Evolutionary conservation across 2,113 vertebrate species (phyloP), one percentile per base, ranked within the genome.

Genomic region (Cynocephalus volans): DNA sequence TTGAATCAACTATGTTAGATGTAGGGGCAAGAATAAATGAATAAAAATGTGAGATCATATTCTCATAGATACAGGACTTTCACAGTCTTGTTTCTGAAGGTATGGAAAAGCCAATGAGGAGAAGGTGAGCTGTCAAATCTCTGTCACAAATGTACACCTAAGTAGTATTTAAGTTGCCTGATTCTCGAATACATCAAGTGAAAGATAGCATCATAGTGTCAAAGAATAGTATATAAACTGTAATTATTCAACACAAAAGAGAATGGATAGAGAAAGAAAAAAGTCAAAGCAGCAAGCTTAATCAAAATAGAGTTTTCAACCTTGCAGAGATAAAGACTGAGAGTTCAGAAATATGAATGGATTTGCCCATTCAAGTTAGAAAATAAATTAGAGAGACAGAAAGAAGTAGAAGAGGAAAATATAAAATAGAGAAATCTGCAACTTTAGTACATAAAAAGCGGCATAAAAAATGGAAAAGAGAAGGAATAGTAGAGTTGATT

Each of bases 1-100:
- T 82, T 95, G 79, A 95, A 56, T 96, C 89, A 97, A 97, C 83
- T 77, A 87, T 93, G 64, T 97, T 90, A 96, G 52, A 58, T 96
- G 75, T 87, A 81, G 48, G 48, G 87, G 41, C 64, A 97, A 93
- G 83, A 96, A 87, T 80, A 96, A 80, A 96, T 96, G 69, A 95
- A 96, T 97, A 76, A 28, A 97, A 95, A 96, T 97, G 50, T 72
- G 50, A 90, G 77, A 64, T 48, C 50, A 50, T 94, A 82, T 88
- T 94, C 65, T 90, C 18, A 60, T 54, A 87, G 58, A 62, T n/a
- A 65, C 0, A 83, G 8, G 92, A 56, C 36, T 96, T 95, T 97
- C 85, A 50, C 28, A 76, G 19, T 92, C 69, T 54, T 85, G 45
- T 79, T 23, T 41, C 67, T 85, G 77, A 92, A 18, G 26, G 14